Percentiles rank a stretch among this genome's conserved stretches.
Conservation (phyloP, 2,113 vertebrate genomes). For the Campylorhamphus procurvoides region DNA sequence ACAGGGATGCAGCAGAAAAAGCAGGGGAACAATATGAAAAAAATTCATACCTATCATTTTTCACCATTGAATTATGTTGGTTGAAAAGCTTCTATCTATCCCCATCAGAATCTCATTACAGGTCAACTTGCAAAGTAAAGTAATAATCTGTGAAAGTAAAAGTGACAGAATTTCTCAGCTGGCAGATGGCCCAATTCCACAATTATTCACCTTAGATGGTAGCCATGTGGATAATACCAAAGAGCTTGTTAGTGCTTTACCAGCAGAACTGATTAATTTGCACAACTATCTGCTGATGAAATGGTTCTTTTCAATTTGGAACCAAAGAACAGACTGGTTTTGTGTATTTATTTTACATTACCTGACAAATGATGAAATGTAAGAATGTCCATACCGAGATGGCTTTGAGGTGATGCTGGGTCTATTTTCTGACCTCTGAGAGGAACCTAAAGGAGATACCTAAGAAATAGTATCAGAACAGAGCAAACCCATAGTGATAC, state of each 20-base stretch:
- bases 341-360: not conserved
- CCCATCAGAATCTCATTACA: constrained; percentile 61
- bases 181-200: constrained; percentile 18
- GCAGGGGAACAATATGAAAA: not conserved
- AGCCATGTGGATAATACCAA: not conserved
- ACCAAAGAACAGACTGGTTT: not conserved
- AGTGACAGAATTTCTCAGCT: constrained; percentile 38
- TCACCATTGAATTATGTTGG: constrained; percentile 42
- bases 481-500: not conserved
- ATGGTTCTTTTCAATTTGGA: not conserved
- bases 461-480: not conserved
- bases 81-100: constrained; percentile 37
- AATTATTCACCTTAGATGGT: constrained; percentile 16
- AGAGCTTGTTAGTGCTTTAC: not conserved
- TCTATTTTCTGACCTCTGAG: not conserved
- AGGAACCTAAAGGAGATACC: not conserved
- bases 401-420: not conserved
- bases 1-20: not conserved
- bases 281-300: not conserved
- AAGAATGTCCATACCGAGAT: not conserved
- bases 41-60: constrained; percentile 31
- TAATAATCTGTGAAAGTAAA: constrained; percentile 18
- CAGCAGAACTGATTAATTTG: not conserved
- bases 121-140: constrained; percentile 51
- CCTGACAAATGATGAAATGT: not conserved